Evolutionary conservation across 2,888 invertebrate genomes (phyloP), one percentile per base, ranked within the genome.

Genomic region (Acheta domesticus): DNA sequence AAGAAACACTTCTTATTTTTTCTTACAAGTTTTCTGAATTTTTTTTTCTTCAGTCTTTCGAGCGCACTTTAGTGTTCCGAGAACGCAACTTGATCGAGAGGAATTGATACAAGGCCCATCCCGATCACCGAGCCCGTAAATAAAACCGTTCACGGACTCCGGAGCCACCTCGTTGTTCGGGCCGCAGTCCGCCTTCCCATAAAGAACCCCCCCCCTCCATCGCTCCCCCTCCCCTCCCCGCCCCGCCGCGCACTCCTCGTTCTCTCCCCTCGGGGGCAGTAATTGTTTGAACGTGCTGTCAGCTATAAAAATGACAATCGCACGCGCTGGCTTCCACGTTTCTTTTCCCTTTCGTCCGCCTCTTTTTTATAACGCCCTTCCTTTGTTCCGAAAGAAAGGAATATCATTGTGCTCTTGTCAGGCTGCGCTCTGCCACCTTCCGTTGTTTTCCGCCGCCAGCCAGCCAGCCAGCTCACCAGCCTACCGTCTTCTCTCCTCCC

Each of bases 261-360:
- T 19, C 62, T 62, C 62, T 62, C n/a, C 62, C n/a, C 62, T 14
- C 14, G 62, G 62, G 62, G 62, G 62, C 62, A 62, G 62, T 62
- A 62, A 62, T 62, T 62, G 62, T 62, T 62, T 62, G 62, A 62
- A 62, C 62, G 62, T 62, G 62, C 62, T 62, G 62, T 62, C 62
- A 62, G 62, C 62, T 62, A 62, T 62, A 62, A 62, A 62, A 62
- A 62, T 62, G 62, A 62, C 62, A 62, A 62, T 62, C 62, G 62
- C 62, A 62, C 62, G 62, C 62, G 62, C n/a, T 62, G 62, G 62
- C 14, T 62, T 62, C 62, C 14, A 12, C 62, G 62, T 62, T 62
- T 62, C 62, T 62, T 62, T 62, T n/a, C n/a, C 62, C 62, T 62
- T 62, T n/a, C 62, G 36, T 5, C 36, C 62, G 14, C 62, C 62